These are phyloP conservation scores for Mesodorylaimus sp. DNA, from an alignment of 2,888 invertebrate species.

Conservation along the genomic window DNA sequence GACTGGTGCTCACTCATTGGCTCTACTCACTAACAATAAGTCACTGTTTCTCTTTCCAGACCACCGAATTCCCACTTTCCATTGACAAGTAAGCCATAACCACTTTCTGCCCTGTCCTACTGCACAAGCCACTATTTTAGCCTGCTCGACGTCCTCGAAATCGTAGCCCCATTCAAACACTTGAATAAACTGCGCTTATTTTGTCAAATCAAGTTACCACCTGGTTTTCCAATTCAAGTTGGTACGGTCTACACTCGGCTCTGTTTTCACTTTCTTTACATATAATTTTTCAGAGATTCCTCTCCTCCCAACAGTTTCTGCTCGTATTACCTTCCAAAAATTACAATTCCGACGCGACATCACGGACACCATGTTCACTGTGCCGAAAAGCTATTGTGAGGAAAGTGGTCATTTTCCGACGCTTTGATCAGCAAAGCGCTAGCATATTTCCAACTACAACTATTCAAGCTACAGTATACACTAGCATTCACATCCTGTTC, in stretches of 20 bases:
- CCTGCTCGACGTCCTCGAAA: slow-evolving; percentile 83
- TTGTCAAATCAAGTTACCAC: slow-evolving; percentile 79
- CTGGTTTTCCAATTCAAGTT: slow-evolving; percentile 91
- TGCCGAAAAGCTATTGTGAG: slow-evolving; percentile 32
- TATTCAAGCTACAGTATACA: too few relatives aligned
- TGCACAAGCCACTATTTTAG: slow-evolving; percentile 41
- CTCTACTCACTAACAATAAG: too few relatives aligned
- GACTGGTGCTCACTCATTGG: too few relatives aligned
- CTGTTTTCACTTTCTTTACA: too few relatives aligned
- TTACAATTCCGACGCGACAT: slow-evolving; percentile 57
- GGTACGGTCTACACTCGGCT: slow-evolving; percentile 35
- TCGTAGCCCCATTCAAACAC: slow-evolving; percentile 96
- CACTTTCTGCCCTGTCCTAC: too few relatives aligned
- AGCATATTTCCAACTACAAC: too few relatives aligned
- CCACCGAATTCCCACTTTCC: slow-evolving; percentile 81
- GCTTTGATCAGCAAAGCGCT: too few relatives aligned
- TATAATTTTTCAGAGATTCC: slow-evolving; percentile 56
- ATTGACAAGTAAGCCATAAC: slow-evolving; percentile 44
- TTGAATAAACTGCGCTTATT: slow-evolving; percentile 86
- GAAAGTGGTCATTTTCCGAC: slow-evolving; percentile 25
- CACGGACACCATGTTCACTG: slow-evolving; percentile 29
- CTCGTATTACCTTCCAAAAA: slow-evolving; percentile 94
- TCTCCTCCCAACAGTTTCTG: slow-evolving; percentile 86
- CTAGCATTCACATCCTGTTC: too few relatives aligned
- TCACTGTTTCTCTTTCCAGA: slow-evolving; percentile 40